Percentiles rank a stretch among this genome's conserved stretches.
Conservation (phyloP, 2,113 vertebrate genomes). For the Ictalurus punctatus region DNA sequence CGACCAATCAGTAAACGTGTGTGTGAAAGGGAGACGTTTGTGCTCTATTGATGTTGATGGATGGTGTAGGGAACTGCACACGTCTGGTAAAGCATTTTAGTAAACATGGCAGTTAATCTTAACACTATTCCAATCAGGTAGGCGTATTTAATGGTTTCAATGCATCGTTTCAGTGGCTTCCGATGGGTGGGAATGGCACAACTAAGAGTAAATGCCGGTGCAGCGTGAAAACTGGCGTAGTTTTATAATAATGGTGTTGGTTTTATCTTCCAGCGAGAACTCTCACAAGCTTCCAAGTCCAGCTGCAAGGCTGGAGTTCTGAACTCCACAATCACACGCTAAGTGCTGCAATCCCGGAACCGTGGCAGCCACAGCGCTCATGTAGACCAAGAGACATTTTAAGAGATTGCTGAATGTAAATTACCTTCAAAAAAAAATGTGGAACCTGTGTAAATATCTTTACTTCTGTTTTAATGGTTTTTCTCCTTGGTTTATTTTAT, state of each 20-base stretch:
- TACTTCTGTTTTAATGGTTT: constrained; percentile 23
- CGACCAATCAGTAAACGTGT: not conserved
- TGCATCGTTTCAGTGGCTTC: not conserved
- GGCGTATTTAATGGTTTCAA: not conserved
- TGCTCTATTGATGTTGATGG: not conserved
- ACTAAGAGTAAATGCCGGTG: not conserved
- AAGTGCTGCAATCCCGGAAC: constrained; percentile 35
- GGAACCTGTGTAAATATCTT: constrained; percentile 45
- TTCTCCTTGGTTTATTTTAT: not conserved
- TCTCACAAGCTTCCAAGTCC: constrained; percentile 68
- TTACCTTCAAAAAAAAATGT: constrained; percentile 24
- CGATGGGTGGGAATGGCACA: not conserved
- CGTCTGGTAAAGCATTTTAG: not conserved
- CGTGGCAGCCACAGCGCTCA: not conserved
- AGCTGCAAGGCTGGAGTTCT: constrained; percentile 62
- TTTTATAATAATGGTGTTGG: not conserved
- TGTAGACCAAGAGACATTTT: constrained; percentile 16
- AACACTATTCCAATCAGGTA: not conserved
- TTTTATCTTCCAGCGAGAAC: constrained; percentile 64
- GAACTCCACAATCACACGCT: constrained; percentile 73
- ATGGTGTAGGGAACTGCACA: not conserved
- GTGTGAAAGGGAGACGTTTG: not conserved
- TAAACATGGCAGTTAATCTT: not conserved
- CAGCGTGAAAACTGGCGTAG: not conserved
- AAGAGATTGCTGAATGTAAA: constrained; percentile 49